A percentile compares a stretch with the other conserved stretches of the same genome.
Evolutionary conservation across 2,113 vertebrate species (phyloP).

Genomic region (Epinephelus lanceolatus): DNA sequence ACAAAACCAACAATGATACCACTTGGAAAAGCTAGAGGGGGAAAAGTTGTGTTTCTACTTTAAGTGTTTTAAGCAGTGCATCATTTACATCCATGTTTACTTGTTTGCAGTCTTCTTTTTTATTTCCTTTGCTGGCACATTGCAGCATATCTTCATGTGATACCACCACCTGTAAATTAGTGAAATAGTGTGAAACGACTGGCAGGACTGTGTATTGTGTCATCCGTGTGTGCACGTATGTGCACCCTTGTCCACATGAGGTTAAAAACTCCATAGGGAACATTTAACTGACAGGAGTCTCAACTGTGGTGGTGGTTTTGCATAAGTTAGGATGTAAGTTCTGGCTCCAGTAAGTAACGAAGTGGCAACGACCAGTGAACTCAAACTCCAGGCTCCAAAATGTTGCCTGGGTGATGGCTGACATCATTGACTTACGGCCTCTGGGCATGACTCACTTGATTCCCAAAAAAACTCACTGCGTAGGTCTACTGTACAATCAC

Average conservation of each 20-base stretch:
- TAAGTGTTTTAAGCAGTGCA: neutral
- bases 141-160: neutral
- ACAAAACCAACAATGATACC: too few relatives aligned
- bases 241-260: neutral
- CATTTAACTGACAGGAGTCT: neutral
- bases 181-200: neutral
- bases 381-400: constrained; percentile 2
- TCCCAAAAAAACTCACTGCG: neutral
- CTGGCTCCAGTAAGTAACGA: neutral
- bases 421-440: neutral
- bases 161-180: neutral
- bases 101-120: neutral
- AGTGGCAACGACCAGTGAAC: neutral
- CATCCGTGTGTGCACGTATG: neutral
- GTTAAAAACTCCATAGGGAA: neutral
- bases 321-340: neutral
- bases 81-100: neutral
- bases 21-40: too few relatives aligned
- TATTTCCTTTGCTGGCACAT: neutral
- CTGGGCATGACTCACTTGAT: neutral
- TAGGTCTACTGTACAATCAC: neutral
- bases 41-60: too few relatives aligned
- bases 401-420: neutral
- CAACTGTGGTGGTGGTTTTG: neutral
- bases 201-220: neutral